Percentiles rank a stretch among this genome's conserved stretches.
Evolutionary conservation across 2,888 invertebrate species (phyloP).

Genomic region (Mylabris sibirica): DNA sequence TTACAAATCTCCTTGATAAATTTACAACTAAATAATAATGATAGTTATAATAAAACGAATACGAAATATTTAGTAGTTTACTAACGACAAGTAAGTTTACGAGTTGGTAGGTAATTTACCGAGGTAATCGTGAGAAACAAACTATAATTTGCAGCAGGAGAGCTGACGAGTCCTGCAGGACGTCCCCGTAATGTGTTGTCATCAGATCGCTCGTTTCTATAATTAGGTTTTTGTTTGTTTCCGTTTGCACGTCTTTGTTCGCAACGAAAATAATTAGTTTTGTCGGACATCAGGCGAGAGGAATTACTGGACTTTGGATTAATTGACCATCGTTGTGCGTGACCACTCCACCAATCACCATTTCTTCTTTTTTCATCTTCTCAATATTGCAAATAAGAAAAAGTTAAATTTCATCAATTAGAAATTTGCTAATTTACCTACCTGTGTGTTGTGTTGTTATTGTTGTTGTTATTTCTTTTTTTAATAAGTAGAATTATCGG

Average conservation of each 20-base stretch:
- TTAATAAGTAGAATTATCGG: background rate
- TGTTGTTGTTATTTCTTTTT: background rate
- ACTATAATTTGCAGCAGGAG: slow-evolving; percentile 52
- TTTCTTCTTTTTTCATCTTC: background rate
- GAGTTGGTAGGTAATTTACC: slow-evolving; percentile 47
- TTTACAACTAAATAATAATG: background rate
- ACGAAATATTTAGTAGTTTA: slow-evolving; percentile 22
- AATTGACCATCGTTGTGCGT: slow-evolving; percentile 35
- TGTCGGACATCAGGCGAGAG: slow-evolving; percentile 43
- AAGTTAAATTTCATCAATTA: background rate
- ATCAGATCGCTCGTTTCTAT: slow-evolving; percentile 60
- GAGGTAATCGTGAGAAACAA: slow-evolving; percentile 54
- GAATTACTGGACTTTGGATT: slow-evolving; percentile 41
- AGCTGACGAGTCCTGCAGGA: slow-evolving; percentile 58
- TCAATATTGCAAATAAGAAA: background rate
- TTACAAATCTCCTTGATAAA: background rate
- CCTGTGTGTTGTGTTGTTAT: background rate
- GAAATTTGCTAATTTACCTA: background rate
- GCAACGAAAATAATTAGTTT: slow-evolving; percentile 47
- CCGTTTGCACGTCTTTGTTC: slow-evolving; percentile 52
- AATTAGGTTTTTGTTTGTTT: slow-evolving; percentile 60
- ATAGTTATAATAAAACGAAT: background rate
- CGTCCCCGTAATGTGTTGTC: slow-evolving; percentile 60
- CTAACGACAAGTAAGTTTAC: slow-evolving; percentile 36
- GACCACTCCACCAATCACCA: slow-evolving; percentile 22